These are phyloP conservation scores for Scaptodrosophila latifasciaeformis DNA, from an alignment of 2,888 invertebrate species.

Conservation along the genomic window DNA sequence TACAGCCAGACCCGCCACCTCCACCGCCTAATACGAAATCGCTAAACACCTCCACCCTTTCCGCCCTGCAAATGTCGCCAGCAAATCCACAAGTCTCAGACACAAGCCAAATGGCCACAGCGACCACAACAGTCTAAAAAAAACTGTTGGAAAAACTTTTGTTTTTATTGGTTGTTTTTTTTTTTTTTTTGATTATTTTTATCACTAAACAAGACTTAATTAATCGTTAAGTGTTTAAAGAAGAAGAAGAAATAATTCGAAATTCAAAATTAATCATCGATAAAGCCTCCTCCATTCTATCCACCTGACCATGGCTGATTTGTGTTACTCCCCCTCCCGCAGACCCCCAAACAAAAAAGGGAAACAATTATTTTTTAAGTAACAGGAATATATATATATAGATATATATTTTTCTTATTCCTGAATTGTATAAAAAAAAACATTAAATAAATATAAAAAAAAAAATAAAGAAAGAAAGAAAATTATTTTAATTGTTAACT, in stretches of 20 bases:
- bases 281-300: no score
- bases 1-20: conserved; percentile 25
- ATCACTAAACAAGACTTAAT: conserved; percentile 67
- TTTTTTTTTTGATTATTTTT: no score
- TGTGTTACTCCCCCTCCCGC: not conserved
- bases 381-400: conserved; percentile 20
- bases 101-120: no score
- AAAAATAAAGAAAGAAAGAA: no score
- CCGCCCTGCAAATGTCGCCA: conserved; percentile 10
- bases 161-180: no score
- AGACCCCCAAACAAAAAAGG: not conserved
- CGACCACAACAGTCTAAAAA: no score
- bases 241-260: conserved; percentile 23
- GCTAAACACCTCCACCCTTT: no score
- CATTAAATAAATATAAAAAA: no score
- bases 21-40: conserved; percentile 16
- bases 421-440: conserved; percentile 53
- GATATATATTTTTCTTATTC: conserved; percentile 2
- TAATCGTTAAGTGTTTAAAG: conserved; percentile 58
- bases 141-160: no score
- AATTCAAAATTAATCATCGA: not conserved
- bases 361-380: conserved; percentile 9
- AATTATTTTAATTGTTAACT: conserved; percentile 57
- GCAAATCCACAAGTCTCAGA: conserved; percentile 44
- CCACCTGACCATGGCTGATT: not conserved